Evolutionary conservation across 2,797 vertebrate species (phyloP).

Genomic region (Catamblyrhynchus diadema): DNA sequence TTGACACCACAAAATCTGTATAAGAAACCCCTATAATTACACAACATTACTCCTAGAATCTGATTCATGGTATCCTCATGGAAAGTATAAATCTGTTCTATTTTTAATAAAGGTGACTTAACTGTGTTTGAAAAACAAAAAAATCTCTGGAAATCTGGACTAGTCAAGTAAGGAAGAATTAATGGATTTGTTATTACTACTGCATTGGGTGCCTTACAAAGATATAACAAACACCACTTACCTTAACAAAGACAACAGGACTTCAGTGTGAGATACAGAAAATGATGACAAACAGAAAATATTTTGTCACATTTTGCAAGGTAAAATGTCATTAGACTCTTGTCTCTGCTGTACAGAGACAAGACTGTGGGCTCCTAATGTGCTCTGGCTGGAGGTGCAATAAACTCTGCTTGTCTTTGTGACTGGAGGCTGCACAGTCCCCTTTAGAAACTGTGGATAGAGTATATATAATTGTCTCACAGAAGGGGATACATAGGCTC

Average conservation of each 20-base stretch:
- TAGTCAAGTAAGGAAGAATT: background rate
- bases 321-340: background rate
- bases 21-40: background rate
- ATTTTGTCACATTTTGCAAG: background rate
- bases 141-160: background rate
- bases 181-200: background rate
- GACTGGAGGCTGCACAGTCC: background rate
- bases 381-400: background rate
- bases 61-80: background rate
- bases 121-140: background rate
- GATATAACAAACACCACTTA: background rate
- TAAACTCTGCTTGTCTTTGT: background rate
- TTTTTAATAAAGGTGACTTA: background rate
- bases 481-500: background rate
- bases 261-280: background rate
- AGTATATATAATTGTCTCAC: background rate
- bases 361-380: background rate
- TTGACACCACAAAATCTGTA: background rate
- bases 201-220: background rate
- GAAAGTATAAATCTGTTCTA: background rate
- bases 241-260: background rate
- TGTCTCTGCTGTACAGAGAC: background rate
- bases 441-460: background rate
- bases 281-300: background rate
- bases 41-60: background rate